Conservation (phyloP, 64 coral and sea anemone genomes). For the Pocillopora damicornis region DNA sequence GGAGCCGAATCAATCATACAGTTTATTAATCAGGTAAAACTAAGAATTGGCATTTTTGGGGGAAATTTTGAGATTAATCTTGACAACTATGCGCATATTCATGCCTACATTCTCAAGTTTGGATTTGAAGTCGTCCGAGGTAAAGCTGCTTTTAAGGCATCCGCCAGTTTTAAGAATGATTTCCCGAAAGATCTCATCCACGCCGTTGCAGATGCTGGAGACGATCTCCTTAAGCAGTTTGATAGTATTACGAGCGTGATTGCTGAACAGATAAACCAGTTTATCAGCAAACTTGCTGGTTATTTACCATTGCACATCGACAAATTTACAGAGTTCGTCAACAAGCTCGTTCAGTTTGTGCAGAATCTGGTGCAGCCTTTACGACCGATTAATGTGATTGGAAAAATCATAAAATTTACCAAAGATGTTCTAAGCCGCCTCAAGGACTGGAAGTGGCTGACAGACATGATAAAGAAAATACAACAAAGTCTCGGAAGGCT, state of each 20-base stretch:
- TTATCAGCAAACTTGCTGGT: conserved; percentile 53
- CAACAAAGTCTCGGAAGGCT: conserved; percentile 48
- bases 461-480: conserved; percentile 41
- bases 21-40: conserved; percentile 75
- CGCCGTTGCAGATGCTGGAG: conserved; percentile 57
- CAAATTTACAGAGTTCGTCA: conserved; percentile 67
- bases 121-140: conserved; percentile 72
- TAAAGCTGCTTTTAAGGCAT: conserved; percentile 89
- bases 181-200: conserved; percentile 94
- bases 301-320: conserved; percentile 52
- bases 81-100: conserved; percentile 72
- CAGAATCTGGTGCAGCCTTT: conserved; percentile 58
- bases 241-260: conserved; percentile 76
- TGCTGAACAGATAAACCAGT: conserved; percentile 68
- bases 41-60: conserved; percentile 78
- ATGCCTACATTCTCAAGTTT: conserved; percentile 67
- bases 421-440: conserved; percentile 19
- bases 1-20: conserved; percentile 67
- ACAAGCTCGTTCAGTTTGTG: conserved; percentile 68
- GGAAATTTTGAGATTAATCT: conserved; percentile 86
- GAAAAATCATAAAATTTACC: conserved; percentile 64
- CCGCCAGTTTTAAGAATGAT: conserved; percentile 91
- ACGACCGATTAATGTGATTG: neutral
- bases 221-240: conserved; percentile 58
- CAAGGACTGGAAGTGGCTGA: conserved; percentile 42